Evolutionary conservation across 2,797 vertebrate species (phyloP).

Genomic region (Hippoglossus hippoglossus): DNA sequence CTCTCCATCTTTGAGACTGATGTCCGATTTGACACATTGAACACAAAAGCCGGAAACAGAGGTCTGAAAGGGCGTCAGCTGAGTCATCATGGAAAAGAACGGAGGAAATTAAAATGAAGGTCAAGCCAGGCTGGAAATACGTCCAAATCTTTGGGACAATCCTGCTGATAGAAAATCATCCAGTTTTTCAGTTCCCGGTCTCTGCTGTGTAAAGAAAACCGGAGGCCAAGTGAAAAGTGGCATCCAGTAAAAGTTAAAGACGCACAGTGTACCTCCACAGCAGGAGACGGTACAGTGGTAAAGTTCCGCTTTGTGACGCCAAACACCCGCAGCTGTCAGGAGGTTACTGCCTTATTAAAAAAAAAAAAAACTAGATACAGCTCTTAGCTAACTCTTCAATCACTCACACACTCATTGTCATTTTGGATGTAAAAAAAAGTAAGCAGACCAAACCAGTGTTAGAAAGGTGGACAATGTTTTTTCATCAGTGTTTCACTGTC

Average conservation of each 20-base stretch:
- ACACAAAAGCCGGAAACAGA: constrained; percentile 64
- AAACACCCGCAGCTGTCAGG: too few species aligned
- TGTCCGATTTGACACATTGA: constrained; percentile 35
- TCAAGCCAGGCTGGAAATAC: constrained; percentile 30
- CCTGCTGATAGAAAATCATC: not conserved
- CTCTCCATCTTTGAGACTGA: constrained; percentile 28
- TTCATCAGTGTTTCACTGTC: too few species aligned
- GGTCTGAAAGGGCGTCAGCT: constrained; percentile 23
- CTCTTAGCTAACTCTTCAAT: too few species aligned
- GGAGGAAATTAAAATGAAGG: constrained; percentile 40
- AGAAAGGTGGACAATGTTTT: too few species aligned
- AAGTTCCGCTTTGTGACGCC: not conserved
- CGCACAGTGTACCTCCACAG: not conserved
- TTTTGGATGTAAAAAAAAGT: too few species aligned
- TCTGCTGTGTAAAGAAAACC: not conserved
- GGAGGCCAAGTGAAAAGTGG: not conserved
- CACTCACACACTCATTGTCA: too few species aligned
- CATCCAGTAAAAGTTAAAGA: not conserved
- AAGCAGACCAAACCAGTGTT: too few species aligned
- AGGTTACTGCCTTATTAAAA: too few species aligned
- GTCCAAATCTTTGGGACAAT: constrained; percentile 19
- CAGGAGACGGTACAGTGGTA: not conserved
- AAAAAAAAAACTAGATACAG: too few species aligned
- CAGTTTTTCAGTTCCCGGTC: not conserved
- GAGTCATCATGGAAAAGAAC: constrained; percentile 55